These are phyloP conservation scores for Etheostoma perlongum DNA, from an alignment of 2,797 vertebrate species.

Conservation along the genomic window DNA sequence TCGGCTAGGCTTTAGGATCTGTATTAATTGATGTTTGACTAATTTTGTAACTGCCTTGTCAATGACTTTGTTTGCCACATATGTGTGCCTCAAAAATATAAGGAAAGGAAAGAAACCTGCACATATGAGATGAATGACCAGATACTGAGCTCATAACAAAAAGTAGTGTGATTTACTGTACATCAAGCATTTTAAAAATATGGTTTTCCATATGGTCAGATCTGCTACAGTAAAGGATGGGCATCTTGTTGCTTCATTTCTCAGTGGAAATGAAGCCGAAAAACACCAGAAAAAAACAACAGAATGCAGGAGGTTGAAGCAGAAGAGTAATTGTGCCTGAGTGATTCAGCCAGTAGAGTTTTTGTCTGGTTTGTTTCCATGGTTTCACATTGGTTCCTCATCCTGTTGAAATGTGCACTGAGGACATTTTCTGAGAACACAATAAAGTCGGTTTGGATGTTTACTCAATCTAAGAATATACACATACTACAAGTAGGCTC, in stretches of 20 bases:
- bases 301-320: slow-evolving; percentile 50
- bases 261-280: slow-evolving; percentile 24
- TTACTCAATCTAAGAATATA: not conserved
- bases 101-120: not conserved
- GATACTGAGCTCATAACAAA: not conserved
- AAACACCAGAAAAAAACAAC: slow-evolving; percentile 63
- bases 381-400: slow-evolving; percentile 72
- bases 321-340: slow-evolving; percentile 58
- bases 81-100: not conserved
- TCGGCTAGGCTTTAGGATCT: too few relatives aligned
- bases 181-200: not conserved
- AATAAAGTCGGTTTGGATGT: slow-evolving; percentile 32
- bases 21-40: not conserved
- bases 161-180: not conserved
- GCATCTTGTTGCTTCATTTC: not conserved
- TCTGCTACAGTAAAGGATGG: not conserved
- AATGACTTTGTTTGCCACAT: not conserved
- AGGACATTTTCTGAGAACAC: slow-evolving; percentile 66
- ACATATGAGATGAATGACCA: not conserved
- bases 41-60: too few relatives aligned
- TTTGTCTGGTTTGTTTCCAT: slow-evolving; percentile 75
- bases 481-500: not conserved
- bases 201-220: not conserved
- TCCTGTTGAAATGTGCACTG: slow-evolving; percentile 50
- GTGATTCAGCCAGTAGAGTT: slow-evolving; percentile 66